These are phyloP conservation scores for Laticauda laticaudata DNA, from an alignment of 2,113 vertebrate genomes.

Conservation along the genomic window DNA sequence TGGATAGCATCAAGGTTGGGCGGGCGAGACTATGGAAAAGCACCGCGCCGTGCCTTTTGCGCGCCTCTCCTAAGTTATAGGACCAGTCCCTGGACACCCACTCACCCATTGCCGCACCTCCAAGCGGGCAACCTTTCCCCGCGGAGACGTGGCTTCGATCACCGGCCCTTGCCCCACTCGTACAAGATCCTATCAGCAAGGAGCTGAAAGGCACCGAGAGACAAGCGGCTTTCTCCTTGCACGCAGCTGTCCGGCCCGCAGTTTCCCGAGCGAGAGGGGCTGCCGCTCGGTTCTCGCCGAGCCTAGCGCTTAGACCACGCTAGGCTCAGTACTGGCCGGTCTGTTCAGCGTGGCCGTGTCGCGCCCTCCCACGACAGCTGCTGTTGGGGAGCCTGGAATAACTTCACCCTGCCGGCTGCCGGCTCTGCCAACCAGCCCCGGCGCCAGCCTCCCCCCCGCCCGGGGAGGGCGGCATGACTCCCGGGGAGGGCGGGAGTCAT, in stretches of 20 bases:
- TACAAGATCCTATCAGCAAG: background rate
- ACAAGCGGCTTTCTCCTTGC: background rate
- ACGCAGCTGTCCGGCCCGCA: background rate
- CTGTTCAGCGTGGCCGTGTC: background rate
- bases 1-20: background rate
- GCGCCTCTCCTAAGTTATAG: background rate
- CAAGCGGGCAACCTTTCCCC: background rate
- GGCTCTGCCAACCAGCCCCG: background rate
- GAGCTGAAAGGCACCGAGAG: background rate
- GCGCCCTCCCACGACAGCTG: background rate
- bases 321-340: background rate
- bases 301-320: background rate
- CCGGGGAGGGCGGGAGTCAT: too few relatives aligned
- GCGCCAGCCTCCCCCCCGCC: background rate
- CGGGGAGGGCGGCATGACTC: too few relatives aligned
- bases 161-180: background rate
- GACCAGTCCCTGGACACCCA: background rate
- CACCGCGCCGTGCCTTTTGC: background rate
- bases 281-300: background rate
- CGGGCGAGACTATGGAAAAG: background rate
- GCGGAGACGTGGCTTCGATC: background rate
- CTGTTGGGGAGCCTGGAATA: background rate
- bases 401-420: background rate
- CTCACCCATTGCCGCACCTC: background rate
- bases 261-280: background rate